A percentile compares a stretch with the other conserved stretches of the same genome.
Evolutionary conservation across 2,113 vertebrate species (phyloP).

Genomic region (Mus musculus): DNA sequence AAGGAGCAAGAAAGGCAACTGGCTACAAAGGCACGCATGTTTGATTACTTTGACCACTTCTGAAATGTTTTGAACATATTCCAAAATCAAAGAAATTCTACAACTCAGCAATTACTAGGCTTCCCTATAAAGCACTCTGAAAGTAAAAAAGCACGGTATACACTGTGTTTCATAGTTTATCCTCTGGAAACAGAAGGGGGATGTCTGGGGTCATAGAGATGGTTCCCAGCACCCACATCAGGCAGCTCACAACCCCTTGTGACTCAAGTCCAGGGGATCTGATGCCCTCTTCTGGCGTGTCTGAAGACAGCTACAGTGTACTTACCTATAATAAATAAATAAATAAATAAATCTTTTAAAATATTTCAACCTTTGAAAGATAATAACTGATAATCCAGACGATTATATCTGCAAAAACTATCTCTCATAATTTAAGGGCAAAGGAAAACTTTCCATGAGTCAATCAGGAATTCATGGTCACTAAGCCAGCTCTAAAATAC

Average conservation of each 20-base stretch:
- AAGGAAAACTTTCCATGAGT: background rate
- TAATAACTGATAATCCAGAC: background rate
- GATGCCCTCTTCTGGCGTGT: too few species aligned
- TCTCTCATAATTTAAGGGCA: background rate
- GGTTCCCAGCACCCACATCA: background rate
- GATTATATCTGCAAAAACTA: background rate
- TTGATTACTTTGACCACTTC: background rate
- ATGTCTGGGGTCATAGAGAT: background rate
- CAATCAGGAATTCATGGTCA: background rate
- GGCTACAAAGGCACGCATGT: background rate
- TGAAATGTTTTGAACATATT: slow-evolving; percentile 50
- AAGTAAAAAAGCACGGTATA: slow-evolving; percentile 19
- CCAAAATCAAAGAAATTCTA: slow-evolving; percentile 53
- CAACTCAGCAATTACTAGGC: slow-evolving; percentile 47
- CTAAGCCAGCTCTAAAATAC: background rate
- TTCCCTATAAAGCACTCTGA: slow-evolving; percentile 36
- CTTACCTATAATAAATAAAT: too few species aligned
- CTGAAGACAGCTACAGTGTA: too few species aligned
- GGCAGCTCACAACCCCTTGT: background rate
- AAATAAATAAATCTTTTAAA: too few species aligned
- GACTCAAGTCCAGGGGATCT: background rate
- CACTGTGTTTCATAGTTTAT: slow-evolving; percentile 33
- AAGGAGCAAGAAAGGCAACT: background rate
- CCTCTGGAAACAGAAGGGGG: background rate
- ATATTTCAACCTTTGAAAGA: background rate